Conservation (phyloP, 1,140 invertebrate genomes). For the Drosophila arizonae region DNA sequence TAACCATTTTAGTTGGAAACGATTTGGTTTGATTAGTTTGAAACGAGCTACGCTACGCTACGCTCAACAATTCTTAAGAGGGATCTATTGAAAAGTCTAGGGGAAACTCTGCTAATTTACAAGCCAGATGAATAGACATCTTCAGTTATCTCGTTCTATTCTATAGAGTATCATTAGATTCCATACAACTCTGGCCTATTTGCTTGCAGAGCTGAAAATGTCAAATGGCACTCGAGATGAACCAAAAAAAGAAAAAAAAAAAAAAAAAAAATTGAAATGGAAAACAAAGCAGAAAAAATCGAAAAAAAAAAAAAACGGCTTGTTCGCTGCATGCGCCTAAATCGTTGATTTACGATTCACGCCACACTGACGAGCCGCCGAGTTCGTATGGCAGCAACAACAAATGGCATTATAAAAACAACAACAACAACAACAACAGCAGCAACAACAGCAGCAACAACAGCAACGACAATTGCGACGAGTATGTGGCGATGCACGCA, state of each 20-base stretch:
- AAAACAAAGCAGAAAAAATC: slow-evolving; percentile 25
- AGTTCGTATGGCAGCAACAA: slow-evolving; percentile 55
- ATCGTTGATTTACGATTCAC: slow-evolving; percentile 82
- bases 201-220: slow-evolving; percentile 52
- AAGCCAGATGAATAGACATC: too few species aligned
- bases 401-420: slow-evolving; percentile 23
- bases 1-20: neutral
- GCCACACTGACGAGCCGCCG: slow-evolving; percentile 75
- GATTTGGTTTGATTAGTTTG: too few species aligned
- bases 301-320: slow-evolving; percentile 33
- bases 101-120: too few species aligned
- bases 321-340: slow-evolving; percentile 74
- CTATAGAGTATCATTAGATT: slow-evolving; percentile 36
- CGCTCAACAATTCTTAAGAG: too few species aligned
- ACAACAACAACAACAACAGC: slow-evolving; percentile 18
- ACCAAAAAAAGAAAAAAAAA: slow-evolving; percentile 12
- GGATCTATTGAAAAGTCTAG: too few species aligned
- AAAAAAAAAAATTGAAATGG: slow-evolving; percentile 12
- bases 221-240: slow-evolving; percentile 53
- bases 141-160: too few species aligned
- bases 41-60: too few species aligned
- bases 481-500: slow-evolving; percentile 74
- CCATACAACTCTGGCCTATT: neutral
- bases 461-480: slow-evolving; percentile 44
- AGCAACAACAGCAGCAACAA: slow-evolving; percentile 17